These are phyloP conservation scores for Deroptyus accipitrinus DNA, from an alignment of 2,113 vertebrate species.

Conservation along the genomic window DNA sequence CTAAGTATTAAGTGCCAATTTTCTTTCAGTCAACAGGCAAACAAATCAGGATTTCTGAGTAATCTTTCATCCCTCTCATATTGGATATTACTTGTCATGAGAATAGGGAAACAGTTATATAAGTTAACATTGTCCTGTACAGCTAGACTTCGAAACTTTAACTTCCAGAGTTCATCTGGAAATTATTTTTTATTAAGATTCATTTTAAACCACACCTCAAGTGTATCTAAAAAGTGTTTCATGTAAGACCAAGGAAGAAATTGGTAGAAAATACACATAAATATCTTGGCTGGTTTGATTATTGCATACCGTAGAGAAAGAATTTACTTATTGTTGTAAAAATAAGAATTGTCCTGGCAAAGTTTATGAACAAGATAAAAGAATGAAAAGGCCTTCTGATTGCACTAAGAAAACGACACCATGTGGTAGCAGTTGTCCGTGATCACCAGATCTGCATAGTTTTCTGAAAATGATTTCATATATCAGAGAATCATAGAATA, in stretches of 20 bases:
- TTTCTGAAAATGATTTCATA: not conserved
- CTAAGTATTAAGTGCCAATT: slow-evolving; percentile 22
- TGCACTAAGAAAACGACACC: not conserved
- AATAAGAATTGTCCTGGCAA: not conserved
- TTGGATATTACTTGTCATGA: not conserved
- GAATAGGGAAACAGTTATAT: not conserved
- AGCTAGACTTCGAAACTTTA: not conserved
- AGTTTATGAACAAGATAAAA: not conserved
- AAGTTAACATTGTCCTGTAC: not conserved
- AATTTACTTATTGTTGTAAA: not conserved
- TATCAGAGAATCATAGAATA: not conserved
- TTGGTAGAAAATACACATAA: not conserved
- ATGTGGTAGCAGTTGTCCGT: not conserved
- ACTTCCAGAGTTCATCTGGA: not conserved
- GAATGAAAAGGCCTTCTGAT: not conserved
- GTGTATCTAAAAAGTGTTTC: not conserved
- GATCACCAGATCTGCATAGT: not conserved
- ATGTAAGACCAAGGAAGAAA: not conserved
- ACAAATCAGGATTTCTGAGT: not conserved
- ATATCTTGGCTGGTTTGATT: not conserved
- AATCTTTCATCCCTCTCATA: not conserved
- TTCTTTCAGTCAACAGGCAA: slow-evolving; percentile 18
- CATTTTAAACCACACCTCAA: not conserved
- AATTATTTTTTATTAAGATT: not conserved
- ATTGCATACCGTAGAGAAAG: not conserved